Evolutionary conservation across 2,888 invertebrate species (phyloP).

Genomic region (Tinea pellionella): DNA sequence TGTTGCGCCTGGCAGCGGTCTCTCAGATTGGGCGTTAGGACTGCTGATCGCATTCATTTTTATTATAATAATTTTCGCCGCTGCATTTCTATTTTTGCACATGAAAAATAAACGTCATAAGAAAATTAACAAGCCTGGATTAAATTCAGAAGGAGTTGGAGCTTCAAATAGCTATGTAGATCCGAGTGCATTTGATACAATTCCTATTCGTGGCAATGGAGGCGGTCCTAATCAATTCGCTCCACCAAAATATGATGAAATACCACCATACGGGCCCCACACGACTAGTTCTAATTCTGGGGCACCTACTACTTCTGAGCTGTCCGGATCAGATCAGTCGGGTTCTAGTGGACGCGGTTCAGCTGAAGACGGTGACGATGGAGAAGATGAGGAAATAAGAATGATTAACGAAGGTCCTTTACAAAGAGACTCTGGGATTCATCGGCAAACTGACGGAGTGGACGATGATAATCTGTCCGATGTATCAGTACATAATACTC

Average conservation of each 20-base stretch:
- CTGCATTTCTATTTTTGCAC: slow-evolving; percentile 86
- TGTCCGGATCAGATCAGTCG: slow-evolving; percentile 94
- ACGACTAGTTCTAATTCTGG: slow-evolving; percentile 83
- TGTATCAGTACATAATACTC: slow-evolving; percentile 92
- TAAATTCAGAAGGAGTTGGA: slow-evolving; percentile 79
- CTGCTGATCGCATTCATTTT: slow-evolving; percentile 84
- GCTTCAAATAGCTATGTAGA: slow-evolving; percentile 88
- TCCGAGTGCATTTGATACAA: slow-evolving; percentile 89
- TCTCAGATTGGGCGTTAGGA: slow-evolving; percentile 91
- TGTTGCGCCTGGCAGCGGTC: slow-evolving; percentile 73
- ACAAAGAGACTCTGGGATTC: slow-evolving; percentile 78
- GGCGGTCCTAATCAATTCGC: slow-evolving; percentile 78
- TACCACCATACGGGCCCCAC: slow-evolving; percentile 85
- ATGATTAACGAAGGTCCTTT: slow-evolving; percentile 96
- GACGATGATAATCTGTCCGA: slow-evolving; percentile 85
- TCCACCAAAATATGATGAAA: slow-evolving; percentile 92
- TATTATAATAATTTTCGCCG: slow-evolving; percentile 84
- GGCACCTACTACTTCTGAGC: slow-evolving; percentile 87
- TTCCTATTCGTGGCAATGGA: slow-evolving; percentile 80
- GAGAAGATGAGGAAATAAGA: slow-evolving; percentile 95
- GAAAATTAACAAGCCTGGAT: slow-evolving; percentile 81
- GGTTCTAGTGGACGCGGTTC: slow-evolving; percentile 97
- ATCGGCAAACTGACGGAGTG: slow-evolving; percentile 66
- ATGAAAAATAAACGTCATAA: slow-evolving; percentile 84
- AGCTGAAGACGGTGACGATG: slow-evolving; percentile 92